Conservation (phyloP, 2,888 invertebrate species). For the Lasius fuliginosus region DNA sequence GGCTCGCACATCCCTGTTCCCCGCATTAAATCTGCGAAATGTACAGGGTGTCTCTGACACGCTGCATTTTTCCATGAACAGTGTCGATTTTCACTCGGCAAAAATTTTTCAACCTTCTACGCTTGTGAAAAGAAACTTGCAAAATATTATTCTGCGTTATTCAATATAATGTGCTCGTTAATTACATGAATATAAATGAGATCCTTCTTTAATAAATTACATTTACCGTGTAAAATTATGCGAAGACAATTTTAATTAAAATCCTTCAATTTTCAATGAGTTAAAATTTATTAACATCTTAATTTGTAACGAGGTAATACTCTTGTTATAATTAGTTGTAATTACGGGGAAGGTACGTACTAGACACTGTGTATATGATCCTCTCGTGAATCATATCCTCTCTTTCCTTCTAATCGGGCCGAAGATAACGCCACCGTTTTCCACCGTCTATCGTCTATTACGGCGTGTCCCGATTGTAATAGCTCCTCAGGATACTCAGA, state of each 20-base stretch:
- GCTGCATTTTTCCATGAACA: neutral
- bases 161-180: neutral
- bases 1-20: neutral
- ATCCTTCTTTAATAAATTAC: neutral
- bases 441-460: slow-evolving; percentile 43
- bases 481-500: slow-evolving; percentile 38
- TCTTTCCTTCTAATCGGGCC: slow-evolving; percentile 46
- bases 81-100: neutral
- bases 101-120: too few species aligned
- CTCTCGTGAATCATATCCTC: slow-evolving; percentile 33
- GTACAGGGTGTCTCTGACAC: neutral
- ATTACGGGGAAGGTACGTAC: neutral
- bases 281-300: neutral
- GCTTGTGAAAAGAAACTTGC: neutral
- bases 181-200: neutral
- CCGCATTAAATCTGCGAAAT: slow-evolving; percentile 9
- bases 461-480: slow-evolving; percentile 48
- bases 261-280: neutral
- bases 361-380: slow-evolving; percentile 4
- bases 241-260: neutral
- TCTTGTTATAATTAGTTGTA: neutral
- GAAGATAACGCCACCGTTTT: slow-evolving; percentile 46
- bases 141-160: neutral
- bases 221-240: neutral
- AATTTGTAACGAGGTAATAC: neutral